phyloP scores from a whole-genome alignment of 2,888 invertebrate species.

The Neria commutata region DNA sequence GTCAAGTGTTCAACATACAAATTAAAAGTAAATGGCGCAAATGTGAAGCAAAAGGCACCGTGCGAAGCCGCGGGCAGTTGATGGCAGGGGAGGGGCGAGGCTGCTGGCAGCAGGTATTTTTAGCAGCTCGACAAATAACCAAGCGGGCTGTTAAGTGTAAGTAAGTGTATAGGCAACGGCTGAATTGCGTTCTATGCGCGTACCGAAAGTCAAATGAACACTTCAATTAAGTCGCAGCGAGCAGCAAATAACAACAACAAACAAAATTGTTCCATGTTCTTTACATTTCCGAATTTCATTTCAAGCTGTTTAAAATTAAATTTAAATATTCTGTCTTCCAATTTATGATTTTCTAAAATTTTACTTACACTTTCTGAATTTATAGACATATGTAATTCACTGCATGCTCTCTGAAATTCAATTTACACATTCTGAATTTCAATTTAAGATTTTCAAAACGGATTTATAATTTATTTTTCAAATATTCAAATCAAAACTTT shows the following conservation, averaged over 20 bases:
- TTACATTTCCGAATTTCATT: background rate
- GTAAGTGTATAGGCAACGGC: no score
- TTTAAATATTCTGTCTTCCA: background rate
- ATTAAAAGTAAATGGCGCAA: slow-evolving; percentile 29
- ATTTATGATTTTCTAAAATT: background rate
- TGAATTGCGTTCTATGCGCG: no score
- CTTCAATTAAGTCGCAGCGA: no score
- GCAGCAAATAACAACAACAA: background rate
- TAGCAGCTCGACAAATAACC: background rate
- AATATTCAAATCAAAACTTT: no score
- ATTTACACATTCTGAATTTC: no score
- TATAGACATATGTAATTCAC: no score
- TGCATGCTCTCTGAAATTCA: no score
- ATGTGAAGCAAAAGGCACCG: background rate
- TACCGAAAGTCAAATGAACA: no score
- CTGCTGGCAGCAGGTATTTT: background rate
- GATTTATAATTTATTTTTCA: no score
- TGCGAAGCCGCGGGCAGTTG: background rate
- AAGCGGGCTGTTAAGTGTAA: no score
- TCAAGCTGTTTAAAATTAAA: background rate
- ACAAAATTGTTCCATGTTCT: background rate
- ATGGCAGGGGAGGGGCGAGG: background rate
- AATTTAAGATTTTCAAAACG: no score
- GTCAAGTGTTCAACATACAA: slow-evolving; percentile 21
- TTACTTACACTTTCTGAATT: no score